phyloP scores from a whole-genome alignment of 2,113 vertebrate species.

The Anas platyrhynchos region DNA sequence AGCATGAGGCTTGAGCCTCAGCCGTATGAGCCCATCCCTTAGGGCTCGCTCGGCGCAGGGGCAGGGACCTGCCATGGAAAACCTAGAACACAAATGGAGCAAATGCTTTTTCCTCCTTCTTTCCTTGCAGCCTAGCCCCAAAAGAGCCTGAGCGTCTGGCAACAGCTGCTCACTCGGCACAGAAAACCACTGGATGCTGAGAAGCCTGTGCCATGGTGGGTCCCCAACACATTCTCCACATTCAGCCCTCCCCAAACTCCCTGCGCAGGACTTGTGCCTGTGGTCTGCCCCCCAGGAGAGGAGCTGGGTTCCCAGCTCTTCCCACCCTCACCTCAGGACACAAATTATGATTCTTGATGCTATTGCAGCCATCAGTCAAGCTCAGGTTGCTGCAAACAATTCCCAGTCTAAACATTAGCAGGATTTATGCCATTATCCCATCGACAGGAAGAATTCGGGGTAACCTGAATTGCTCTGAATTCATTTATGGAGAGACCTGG shows the following conservation, averaged over 20 bases:
- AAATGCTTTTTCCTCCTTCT: not conserved
- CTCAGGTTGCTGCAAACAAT: conserved; percentile 60
- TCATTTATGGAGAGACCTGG: conserved; percentile 19
- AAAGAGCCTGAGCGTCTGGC: not conserved
- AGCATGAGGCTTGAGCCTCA: not conserved
- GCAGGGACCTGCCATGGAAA: not conserved
- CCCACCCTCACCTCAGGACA: not conserved
- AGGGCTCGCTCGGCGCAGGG: not conserved
- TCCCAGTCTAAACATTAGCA: conserved; percentile 57
- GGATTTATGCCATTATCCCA: conserved; percentile 69
- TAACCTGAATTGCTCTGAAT: conserved; percentile 53
- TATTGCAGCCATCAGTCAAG: conserved; percentile 37
- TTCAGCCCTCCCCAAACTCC: not conserved
- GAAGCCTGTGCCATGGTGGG: not conserved
- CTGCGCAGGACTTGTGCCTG: not conserved
- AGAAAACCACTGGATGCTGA: not conserved
- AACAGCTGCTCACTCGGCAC: not conserved
- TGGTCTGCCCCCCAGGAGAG: not conserved
- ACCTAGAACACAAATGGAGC: not conserved
- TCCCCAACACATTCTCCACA: fast-evolving
- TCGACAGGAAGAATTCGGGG: conserved; percentile 29
- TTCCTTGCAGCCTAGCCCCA: not conserved
- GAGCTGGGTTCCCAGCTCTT: not conserved
- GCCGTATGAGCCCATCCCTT: not conserved
- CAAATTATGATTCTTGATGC: not conserved